phyloP scores from a whole-genome alignment of 37 sponge, comb jelly and placozoan genomes.

The Spongia lamella region DNA sequence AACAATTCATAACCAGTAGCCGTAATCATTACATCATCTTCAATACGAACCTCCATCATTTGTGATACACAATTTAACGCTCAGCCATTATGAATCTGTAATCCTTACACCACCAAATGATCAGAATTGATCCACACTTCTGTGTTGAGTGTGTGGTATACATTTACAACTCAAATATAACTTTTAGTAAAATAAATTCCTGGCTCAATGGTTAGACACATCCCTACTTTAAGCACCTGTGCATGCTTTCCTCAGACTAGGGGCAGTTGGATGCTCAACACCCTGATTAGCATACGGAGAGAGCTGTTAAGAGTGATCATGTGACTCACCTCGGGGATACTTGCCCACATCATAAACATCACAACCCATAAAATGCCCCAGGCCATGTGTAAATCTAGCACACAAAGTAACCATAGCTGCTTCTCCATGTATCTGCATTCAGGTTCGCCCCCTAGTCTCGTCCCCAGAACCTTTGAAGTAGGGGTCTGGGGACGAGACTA shows the following conservation, averaged over 20 bases:
- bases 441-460: too few relatives aligned
- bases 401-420: constrained; percentile 66
- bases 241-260: constrained; percentile 82
- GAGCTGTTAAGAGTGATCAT: too few relatives aligned
- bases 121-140: constrained; percentile 70
- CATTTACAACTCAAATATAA: constrained; percentile 52
- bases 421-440: too few relatives aligned
- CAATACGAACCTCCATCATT: constrained; percentile 97
- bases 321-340: constrained; percentile 71
- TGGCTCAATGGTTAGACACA: constrained; percentile 98
- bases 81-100: too few relatives aligned
- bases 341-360: constrained; percentile 98
- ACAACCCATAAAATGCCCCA: constrained; percentile 96
- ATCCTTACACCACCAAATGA: constrained; percentile 88
- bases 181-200: constrained; percentile 91
- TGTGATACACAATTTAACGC: too few relatives aligned
- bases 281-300: constrained; percentile 36
- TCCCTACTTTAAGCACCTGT: constrained; percentile 83
- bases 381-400: constrained; percentile 98
- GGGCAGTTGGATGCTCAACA: constrained; percentile 48
- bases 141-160: too few relatives aligned
- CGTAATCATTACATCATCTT: constrained; percentile 89
- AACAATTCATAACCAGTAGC: constrained; percentile 80
- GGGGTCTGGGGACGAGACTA: too few relatives aligned
- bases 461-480: too few relatives aligned